These are phyloP conservation scores for Cryptophagus acutangulus DNA, from an alignment of 2,888 invertebrate genomes.

Conservation along the genomic window DNA sequence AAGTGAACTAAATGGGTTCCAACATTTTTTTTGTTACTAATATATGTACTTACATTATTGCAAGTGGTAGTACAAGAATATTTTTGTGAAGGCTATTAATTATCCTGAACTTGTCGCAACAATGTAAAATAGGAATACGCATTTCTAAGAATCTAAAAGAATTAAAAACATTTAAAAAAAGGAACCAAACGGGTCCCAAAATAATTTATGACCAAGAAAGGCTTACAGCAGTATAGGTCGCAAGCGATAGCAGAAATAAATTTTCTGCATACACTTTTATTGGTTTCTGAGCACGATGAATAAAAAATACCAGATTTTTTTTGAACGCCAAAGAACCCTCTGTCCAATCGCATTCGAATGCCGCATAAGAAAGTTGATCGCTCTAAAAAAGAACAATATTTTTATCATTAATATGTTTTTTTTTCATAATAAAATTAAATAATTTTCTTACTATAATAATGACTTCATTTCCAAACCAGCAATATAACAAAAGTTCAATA, in stretches of 20 bases:
- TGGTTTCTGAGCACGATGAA: background rate
- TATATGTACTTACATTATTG: background rate
- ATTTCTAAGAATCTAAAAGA: background rate
- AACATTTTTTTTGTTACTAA: too few species aligned
- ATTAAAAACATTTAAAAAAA: background rate
- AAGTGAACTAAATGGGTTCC: too few species aligned
- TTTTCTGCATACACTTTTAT: background rate
- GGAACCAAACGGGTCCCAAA: background rate
- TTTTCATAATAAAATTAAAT: background rate
- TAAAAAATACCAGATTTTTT: background rate
- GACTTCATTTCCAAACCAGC: conserved; percentile 2
- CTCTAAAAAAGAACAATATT: background rate
- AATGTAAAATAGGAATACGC: background rate
- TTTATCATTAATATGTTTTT: background rate
- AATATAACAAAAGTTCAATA: background rate
- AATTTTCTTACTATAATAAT: background rate
- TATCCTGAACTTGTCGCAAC: background rate
- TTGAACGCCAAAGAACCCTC: background rate
- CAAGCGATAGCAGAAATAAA: background rate
- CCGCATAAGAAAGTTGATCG: too few species aligned
- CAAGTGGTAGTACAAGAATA: background rate
- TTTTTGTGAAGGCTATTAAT: too few species aligned
- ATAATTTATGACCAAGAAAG: too few species aligned
- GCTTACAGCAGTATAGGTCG: background rate
- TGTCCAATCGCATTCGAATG: background rate